Evolutionary conservation across 2,113 vertebrate genomes (phyloP).

Genomic region (Promerops cafer): DNA sequence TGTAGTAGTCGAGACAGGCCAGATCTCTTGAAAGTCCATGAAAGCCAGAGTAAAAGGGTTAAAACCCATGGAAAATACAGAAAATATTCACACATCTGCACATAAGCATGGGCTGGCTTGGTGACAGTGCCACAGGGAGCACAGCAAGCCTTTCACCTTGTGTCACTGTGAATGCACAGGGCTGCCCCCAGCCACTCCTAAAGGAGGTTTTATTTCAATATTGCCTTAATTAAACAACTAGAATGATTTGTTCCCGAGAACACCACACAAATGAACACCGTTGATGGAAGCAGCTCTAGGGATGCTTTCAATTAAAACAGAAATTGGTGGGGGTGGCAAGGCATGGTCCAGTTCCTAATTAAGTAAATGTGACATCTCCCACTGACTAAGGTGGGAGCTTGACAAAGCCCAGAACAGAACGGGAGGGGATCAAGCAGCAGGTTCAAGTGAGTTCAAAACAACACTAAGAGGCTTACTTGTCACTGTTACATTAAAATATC

Average conservation of each 20-base stretch:
- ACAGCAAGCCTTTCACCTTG: background rate
- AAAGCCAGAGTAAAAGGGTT: background rate
- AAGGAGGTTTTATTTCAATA: background rate
- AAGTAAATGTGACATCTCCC: background rate
- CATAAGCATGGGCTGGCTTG: accelerated
- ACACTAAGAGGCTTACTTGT: background rate
- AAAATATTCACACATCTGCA: background rate
- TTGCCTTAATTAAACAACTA: background rate
- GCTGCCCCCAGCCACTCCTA: background rate
- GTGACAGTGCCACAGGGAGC: background rate
- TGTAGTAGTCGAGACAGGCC: accelerated
- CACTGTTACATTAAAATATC: background rate
- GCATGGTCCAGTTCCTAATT: background rate
- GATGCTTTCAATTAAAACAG: constrained; percentile 13
- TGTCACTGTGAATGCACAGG: background rate
- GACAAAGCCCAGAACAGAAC: background rate
- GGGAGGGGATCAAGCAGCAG: background rate
- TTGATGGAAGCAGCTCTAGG: background rate
- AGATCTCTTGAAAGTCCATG: background rate
- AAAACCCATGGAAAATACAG: background rate
- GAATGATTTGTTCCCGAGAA: background rate
- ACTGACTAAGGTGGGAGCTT: background rate
- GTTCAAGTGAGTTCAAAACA: background rate
- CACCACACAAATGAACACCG: background rate
- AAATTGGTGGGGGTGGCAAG: background rate